Evolutionary conservation across 2,113 vertebrate genomes (phyloP).

Genomic region (Scophthalmus maximus): DNA sequence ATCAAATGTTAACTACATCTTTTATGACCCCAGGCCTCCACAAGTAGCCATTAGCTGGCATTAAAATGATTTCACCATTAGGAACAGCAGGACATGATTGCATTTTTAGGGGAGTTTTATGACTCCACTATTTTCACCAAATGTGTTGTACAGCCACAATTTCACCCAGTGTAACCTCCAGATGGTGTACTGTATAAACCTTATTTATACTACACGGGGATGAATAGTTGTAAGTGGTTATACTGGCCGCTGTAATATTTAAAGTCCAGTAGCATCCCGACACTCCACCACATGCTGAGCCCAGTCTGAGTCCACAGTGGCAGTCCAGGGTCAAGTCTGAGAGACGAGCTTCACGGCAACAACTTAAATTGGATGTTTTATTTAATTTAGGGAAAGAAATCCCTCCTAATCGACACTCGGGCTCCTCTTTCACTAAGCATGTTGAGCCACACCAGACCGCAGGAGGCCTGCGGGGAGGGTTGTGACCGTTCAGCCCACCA

Average conservation of each 20-base stretch:
- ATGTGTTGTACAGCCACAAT: neutral
- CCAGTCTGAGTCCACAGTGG: neutral
- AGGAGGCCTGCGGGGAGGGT: constrained; percentile 28
- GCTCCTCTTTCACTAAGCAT: constrained; percentile 6
- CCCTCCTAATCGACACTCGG: neutral
- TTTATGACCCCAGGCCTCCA: neutral
- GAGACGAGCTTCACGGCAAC: constrained; percentile 5
- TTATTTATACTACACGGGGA: neutral
- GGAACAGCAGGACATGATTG: neutral
- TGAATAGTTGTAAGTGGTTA: neutral
- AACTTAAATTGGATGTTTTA: constrained; percentile 6
- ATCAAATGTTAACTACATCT: constrained; percentile 27
- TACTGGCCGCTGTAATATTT: constrained; percentile 2
- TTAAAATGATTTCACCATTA: neutral
- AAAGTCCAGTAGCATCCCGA: neutral
- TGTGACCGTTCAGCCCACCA: no score
- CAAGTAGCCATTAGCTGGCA: neutral
- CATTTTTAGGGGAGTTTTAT: neutral
- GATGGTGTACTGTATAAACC: neutral
- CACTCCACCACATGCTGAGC: constrained; percentile 15
- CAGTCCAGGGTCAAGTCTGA: neutral
- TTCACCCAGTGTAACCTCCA: neutral
- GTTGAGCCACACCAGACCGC: constrained; percentile 29
- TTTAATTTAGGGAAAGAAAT: constrained; percentile 44
- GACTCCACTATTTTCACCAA: no score